Conservation (phyloP, 2,113 vertebrate genomes). For the Thermophis baileyi region DNA sequence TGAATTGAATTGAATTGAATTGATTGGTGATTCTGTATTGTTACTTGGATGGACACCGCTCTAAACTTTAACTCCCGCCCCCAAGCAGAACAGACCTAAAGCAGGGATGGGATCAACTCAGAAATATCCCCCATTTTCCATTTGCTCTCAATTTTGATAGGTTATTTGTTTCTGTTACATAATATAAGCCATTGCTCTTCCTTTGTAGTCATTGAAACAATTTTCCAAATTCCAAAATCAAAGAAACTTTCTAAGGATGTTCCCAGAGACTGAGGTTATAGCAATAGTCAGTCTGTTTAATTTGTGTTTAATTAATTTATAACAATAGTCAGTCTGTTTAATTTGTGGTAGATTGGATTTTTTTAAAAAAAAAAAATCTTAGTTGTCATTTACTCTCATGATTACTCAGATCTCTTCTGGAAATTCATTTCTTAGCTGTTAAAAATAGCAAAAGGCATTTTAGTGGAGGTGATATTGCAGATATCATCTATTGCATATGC, state of each 20-base stretch:
- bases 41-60: neutral
- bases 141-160: neutral
- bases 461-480: constrained; percentile 25
- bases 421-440: neutral
- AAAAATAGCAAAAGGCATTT: constrained; percentile 34
- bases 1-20: too few species aligned
- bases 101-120: neutral
- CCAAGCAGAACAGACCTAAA: neutral
- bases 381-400: neutral
- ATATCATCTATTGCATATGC: neutral
- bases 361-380: neutral
- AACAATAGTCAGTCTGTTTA: neutral
- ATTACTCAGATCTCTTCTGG: neutral
- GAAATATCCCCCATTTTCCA: neutral
- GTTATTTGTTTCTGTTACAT: neutral
- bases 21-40: neutral
- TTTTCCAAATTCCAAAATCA: neutral
- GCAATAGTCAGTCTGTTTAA: too few species aligned
- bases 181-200: neutral
- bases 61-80: neutral
- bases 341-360: neutral
- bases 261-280: neutral
- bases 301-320: neutral
- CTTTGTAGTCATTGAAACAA: neutral
- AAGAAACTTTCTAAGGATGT: neutral